Conservation (phyloP, 37 sponge, comb jelly and placozoan genomes). For the Petrosia ficiformis region DNA sequence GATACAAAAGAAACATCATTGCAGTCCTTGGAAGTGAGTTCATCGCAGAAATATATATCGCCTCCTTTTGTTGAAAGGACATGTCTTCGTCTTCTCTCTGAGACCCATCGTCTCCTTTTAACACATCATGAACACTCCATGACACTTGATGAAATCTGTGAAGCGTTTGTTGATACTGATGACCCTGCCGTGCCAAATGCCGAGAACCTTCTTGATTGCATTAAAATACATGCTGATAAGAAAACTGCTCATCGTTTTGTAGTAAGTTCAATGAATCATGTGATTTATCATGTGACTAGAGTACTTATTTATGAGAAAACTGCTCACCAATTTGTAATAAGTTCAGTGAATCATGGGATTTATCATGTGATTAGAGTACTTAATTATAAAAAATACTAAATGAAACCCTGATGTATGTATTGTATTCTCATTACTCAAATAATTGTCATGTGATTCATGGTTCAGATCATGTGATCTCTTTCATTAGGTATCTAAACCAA, state of each 20-base stretch:
- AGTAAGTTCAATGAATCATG: not conserved
- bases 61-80: too few relatives aligned
- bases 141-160: slow-evolving; percentile 45
- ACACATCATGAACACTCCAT: slow-evolving; percentile 47
- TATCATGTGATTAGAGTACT: not conserved
- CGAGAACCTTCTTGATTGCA: slow-evolving; percentile 19
- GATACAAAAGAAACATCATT: too few relatives aligned
- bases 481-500: slow-evolving; percentile 1
- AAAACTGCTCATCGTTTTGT: not conserved
- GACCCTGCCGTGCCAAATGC: slow-evolving; percentile 41
- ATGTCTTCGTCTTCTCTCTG: slow-evolving; percentile 45
- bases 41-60: too few relatives aligned
- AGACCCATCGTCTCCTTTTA: slow-evolving; percentile 48
- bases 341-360: not conserved
- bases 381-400: not conserved
- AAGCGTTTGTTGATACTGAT: slow-evolving; percentile 11
- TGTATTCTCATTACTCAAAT: not conserved
- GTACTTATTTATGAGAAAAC: not conserved
- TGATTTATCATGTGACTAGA: not conserved
- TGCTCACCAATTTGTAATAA: not conserved
- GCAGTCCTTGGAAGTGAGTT: too few relatives aligned
- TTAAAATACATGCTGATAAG: slow-evolving; percentile 4
- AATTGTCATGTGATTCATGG: too few relatives aligned
- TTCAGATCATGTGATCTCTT: too few relatives aligned
- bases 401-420: too few relatives aligned